These are phyloP conservation scores for Gerosis bhagava DNA, from an alignment of 2,888 invertebrate genomes.

Conservation along the genomic window DNA sequence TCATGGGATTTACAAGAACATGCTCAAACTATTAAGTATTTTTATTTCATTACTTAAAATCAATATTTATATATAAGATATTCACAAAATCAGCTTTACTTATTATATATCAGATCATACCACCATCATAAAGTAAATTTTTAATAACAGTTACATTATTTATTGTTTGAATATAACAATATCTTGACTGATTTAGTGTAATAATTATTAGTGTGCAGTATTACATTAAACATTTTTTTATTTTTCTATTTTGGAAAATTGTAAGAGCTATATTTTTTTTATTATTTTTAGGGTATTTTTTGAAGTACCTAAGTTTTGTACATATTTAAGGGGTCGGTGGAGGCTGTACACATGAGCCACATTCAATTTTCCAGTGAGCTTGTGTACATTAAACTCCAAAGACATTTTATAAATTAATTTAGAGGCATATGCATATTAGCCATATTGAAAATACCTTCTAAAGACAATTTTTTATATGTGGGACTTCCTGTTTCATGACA, in stretches of 20 bases:
- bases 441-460: constrained; percentile 51
- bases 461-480: constrained; percentile 48
- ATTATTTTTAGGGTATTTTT: constrained; percentile 56
- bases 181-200: constrained; percentile 78
- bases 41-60: constrained; percentile 46
- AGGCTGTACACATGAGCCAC: constrained; percentile 45
- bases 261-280: constrained; percentile 72
- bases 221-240: constrained; percentile 71
- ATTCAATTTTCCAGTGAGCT: constrained; percentile 53
- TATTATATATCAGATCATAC: constrained; percentile 44
- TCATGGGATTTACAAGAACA: constrained; percentile 39
- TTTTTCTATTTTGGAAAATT: constrained; percentile 69
- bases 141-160: constrained; percentile 47
- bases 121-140: constrained; percentile 46
- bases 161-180: constrained; percentile 59
- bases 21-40: constrained; percentile 57
- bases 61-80: constrained; percentile 42
- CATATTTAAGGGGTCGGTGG: constrained; percentile 51
- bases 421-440: constrained; percentile 38
- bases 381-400: constrained; percentile 58
- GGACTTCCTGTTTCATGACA: constrained; percentile 48
- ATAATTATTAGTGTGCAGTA: constrained; percentile 70
- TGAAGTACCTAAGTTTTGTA: constrained; percentile 48
- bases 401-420: constrained; percentile 46
- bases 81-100: constrained; percentile 49